These are phyloP conservation scores for Poecilia velifera DNA, from an alignment of 2,797 vertebrate genomes.

Conservation along the genomic window DNA sequence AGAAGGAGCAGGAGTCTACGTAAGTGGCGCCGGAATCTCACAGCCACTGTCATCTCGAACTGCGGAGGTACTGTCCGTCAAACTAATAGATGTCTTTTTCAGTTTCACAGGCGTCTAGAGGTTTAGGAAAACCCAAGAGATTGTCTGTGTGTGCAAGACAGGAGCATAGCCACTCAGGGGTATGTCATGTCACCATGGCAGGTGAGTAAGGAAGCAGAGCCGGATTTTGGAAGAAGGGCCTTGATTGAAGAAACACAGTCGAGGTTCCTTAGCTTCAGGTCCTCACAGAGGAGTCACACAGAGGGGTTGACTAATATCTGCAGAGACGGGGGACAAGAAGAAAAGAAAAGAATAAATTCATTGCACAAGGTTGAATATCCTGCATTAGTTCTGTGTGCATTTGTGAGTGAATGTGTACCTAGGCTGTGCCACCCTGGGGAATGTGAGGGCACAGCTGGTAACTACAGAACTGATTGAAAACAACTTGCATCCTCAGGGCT, in stretches of 20 bases:
- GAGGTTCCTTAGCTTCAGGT: slow-evolving; percentile 34
- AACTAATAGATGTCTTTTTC: slow-evolving; percentile 40
- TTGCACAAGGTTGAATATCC: slow-evolving; percentile 62
- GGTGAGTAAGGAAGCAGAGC: slow-evolving; percentile 72
- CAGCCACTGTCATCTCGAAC: slow-evolving; percentile 72
- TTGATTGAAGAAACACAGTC: slow-evolving; percentile 41
- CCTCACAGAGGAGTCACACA: slow-evolving; percentile 55
- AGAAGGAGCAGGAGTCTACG: slow-evolving; percentile 90
- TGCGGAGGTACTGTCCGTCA: slow-evolving; percentile 14
- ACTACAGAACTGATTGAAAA: slow-evolving; percentile 84
- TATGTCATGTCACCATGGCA: slow-evolving; percentile 98
- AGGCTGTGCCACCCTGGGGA: slow-evolving; percentile 70
- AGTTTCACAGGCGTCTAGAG: slow-evolving; percentile 12
- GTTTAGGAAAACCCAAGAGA: slow-evolving; percentile 31
- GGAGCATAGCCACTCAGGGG: slow-evolving; percentile 63
- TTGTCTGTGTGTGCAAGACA: slow-evolving; percentile 52
- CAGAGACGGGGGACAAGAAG: slow-evolving; percentile 63
- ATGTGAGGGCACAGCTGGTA: slow-evolving; percentile 82
- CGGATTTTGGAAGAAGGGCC: slow-evolving; percentile 55
- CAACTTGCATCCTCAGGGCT: slow-evolving; percentile 78
- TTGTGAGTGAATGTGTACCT: slow-evolving; percentile 46
- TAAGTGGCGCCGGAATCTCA: slow-evolving; percentile 85
- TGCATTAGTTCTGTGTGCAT: slow-evolving; percentile 51
- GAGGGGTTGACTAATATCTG: slow-evolving; percentile 69
- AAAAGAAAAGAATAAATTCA: slow-evolving; percentile 58